Evolutionary conservation across 2,113 vertebrate species (phyloP), one percentile per base, ranked within the genome.

Genomic region (Sterrhoptilus dennistouni): DNA sequence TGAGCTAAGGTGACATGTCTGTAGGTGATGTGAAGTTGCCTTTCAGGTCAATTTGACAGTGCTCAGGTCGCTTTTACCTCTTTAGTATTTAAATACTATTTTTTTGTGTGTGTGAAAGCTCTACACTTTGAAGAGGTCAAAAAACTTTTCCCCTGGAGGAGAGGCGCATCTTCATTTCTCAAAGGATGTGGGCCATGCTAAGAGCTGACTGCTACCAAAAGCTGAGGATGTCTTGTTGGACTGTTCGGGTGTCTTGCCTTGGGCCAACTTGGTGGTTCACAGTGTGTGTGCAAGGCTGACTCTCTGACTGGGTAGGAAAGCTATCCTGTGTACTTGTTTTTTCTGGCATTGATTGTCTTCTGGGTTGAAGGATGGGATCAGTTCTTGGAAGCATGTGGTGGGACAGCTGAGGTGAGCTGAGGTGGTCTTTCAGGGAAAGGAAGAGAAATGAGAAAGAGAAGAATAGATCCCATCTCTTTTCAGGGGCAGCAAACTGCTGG

Each of bases 261-360:
- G 9, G 57, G 38, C 44, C 25, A 42, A 0, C 38, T 70, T 88
- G 42, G 19, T 85, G 8, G 5, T 36, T 85, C 6, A 3, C 35
- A 65, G 1, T 0, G 1, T 2, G 0, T 60, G 9, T 53, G 49
- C 6, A 3, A 27, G 22, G 17, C 52, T 66, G n/a, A 40, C 35
- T 52, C 47, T 66, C 19, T 29, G 12, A 52, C 21, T 12, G 21
- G 24, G 11, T 57, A 57, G 8, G 44, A 66, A 82, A 25, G 25
- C 23, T 95, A 2, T 57, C 15, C 38, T 38, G 13, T 1, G 2
- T 71, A 21, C n/a, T 65, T 50, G 24, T 25, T 22, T 70, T 42
- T 61, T 53, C 50, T 60, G 38, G 11, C 40, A 9, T 28, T 54
- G 20, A 1, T 83, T 77, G 82, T 83, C 59, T 52, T 54, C 23